Evolutionary conservation across 2,797 vertebrate genomes (phyloP), one percentile per base, ranked within the genome.

Genomic region (Furcifer pardalis): DNA sequence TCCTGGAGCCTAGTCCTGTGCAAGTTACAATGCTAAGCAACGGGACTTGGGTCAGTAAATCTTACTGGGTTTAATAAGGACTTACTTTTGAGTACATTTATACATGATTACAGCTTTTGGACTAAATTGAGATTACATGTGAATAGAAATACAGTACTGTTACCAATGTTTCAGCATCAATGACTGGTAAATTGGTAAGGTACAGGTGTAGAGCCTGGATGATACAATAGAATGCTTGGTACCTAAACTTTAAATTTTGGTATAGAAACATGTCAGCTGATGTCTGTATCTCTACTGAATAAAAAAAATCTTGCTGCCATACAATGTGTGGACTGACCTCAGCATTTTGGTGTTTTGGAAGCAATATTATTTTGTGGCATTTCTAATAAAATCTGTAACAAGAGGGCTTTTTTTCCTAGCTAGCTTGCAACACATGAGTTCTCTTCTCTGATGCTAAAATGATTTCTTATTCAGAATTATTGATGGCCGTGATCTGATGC

Each of bases 401-500:
- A 52, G 52, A 23, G 15, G 0, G 25, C 4, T 37, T 35, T 27
- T 3, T 35, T 27, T 49, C 42, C 40, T 32, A 7, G 5, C 83
- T 30, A 65, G 52, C 52, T 56, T 56, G 1, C 23, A 0, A 8
- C 0, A 0, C 15, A 27, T 63, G 32, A 0, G 5, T 62, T 87
- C 1, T 69, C 84, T 27, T 0, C 30, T 77, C 87, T 93, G 78
- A 92, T 40, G 77, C 76, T 89, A 1, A 19, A 52, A 90, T 80
- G 1, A 0, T 90, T 79, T 91, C 1, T 81, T 78, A 6, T 63
- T 19, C 89, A 98, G 98, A 93, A 83, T 96, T 86, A 97, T 98
- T 66, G 98, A 99, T 32, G 98, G 98, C 1, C 96, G 79, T 7
- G 96, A 98, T 92, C 95, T 98, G 81, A 95, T 98, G 96, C 97